Evolutionary conservation across 2,888 invertebrate species (phyloP), one percentile per base, ranked within the genome.

Genomic region (Ethmia dodecea): DNA sequence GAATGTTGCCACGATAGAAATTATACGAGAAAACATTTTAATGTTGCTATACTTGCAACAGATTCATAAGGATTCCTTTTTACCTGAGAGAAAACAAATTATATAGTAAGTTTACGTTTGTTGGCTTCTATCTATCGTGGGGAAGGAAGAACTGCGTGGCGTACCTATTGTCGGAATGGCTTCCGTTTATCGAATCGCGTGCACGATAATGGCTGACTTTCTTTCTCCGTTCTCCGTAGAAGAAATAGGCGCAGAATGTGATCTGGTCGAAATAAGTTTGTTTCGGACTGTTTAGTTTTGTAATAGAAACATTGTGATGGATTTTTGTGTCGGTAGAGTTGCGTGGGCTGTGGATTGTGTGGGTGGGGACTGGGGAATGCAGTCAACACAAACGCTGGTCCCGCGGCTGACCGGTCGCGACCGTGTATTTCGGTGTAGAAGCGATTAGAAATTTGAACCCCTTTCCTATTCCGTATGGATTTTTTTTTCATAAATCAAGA

Each of bases 191-290:
- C 77, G 83, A 84, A 76, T 84, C 59, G 79, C 74, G 78, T 83
- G 84, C 81, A 84, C 79, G 75, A 66, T 79, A 84, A 84, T 84
- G 84, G 84, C 84, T 80, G 84, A 84, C 84, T 75, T 75, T 76
- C 60, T 60, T 60, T 74, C 53, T 50, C 55, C 50, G 54, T 59
- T 60, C 53, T 70, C 60, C 61, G 60, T 62, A 59, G 51, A 55
- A 35, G 47, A 43, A 38, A 43, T 40, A 46, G 42, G 45, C 32
- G 41, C 45, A 16, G 25, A 45, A 46, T 50, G 43, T 31, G 33
- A 38, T 12, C 6, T n/a, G n/a, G n/a, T n/a, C n/a, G n/a, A 26
- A 11, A 9, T 10, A 26, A 12, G 11, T 11, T n/a, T 11, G 6
- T 26, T 11, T 13, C 9, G 15, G n/a, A 18, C 9, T 8, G 18